phyloP scores from a whole-genome alignment of 2,888 invertebrate species.

The Tipula lateralis region DNA sequence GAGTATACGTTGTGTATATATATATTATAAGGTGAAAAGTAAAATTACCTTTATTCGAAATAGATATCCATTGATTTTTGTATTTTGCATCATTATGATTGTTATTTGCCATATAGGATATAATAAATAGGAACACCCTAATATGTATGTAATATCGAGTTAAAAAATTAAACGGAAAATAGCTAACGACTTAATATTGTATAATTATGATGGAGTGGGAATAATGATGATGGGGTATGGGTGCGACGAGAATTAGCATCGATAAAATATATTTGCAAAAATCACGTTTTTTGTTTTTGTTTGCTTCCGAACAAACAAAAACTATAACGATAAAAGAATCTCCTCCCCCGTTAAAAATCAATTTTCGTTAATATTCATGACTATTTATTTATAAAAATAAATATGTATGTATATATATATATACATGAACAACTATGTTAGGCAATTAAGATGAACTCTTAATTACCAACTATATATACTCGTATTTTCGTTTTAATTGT shows the following conservation, averaged over 20 bases:
- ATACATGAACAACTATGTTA: background rate
- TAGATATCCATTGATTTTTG: background rate
- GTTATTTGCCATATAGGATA: background rate
- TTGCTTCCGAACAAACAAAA: conserved; percentile 11
- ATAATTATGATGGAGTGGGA: too few species aligned
- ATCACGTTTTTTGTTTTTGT: background rate
- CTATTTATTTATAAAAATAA: background rate
- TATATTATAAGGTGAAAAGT: background rate
- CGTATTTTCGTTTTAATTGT: background rate
- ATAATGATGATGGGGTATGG: background rate
- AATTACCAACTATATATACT: background rate
- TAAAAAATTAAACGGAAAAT: background rate
- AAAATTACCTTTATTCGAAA: background rate
- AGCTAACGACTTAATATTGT: background rate
- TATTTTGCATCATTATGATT: background rate
- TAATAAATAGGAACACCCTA: background rate
- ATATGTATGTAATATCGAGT: background rate
- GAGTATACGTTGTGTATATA: background rate
- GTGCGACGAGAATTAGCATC: background rate
- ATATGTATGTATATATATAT: background rate
- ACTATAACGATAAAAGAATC: background rate
- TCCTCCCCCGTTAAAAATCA: background rate
- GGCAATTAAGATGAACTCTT: conserved; percentile 19
- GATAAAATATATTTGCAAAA: background rate
- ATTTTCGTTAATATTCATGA: background rate